Base-by-base conservation (phyloP, 2,888 invertebrate genomes). In the Morinoia aosen region DNA sequence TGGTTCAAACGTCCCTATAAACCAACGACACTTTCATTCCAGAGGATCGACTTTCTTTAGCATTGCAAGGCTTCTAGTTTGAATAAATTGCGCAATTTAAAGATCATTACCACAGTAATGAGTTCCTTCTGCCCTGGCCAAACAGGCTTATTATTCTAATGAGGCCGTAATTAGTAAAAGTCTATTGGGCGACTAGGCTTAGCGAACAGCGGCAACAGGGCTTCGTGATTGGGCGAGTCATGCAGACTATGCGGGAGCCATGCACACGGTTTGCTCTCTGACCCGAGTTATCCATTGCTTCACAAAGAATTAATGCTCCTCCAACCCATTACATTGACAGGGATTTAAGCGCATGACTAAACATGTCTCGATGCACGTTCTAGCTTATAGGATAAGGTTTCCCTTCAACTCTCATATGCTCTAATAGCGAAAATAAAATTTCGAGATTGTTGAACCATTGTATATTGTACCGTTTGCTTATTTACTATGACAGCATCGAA, bases 91-190 rank as follows among this genome's bases (percentile, higher is more conserved):
- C 40, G 90, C 33, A 33, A 56, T 93, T 56, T 93, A 57, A 56
- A 93, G 57, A 33, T 57, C 57, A 93, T 93, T 93, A 57, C 93
- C 11, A 10, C 57, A 48, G 93, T 93, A 93, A 93, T 93, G 93
- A 57, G 39, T 11, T 48, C 57, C 33, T 57, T 56, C 57, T 93
- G n/a, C 25, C 57, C 57, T 56, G 93, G 93, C 57, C 93, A 93
- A 93, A 93, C 93, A 93, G 93, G 93, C 93, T 19, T 93, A 93
- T 93, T 57, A 93, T 93, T 57, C n/a, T 93, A 93, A 93, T 57
- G 93, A 57, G 57, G 56, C 57, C 57, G 57, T 93, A 57, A 93
- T 93, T 93, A 57, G 93, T 93, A 57, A 93, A 57, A 57, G 93
- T 57, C 90, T 48, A 90, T 90, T 40, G 90, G 90, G 40, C 76